Percentiles rank a stretch among this genome's conserved stretches.
These are phyloP conservation scores for Grus americana DNA, from an alignment of 2,113 vertebrate genomes.

Conservation along the genomic window DNA sequence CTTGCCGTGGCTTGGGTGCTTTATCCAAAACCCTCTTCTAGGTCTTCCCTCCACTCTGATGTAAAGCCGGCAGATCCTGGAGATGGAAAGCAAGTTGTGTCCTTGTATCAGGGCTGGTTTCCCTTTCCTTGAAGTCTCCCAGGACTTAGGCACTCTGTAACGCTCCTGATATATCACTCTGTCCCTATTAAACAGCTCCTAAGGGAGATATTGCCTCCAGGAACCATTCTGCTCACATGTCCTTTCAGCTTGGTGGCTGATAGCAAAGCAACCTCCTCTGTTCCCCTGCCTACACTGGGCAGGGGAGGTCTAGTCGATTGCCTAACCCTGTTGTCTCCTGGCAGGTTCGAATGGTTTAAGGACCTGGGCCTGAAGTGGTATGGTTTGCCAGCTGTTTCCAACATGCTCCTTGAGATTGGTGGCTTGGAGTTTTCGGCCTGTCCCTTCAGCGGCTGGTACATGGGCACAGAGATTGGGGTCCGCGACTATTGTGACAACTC, in stretches of 20 bases:
- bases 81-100: neutral
- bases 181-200: neutral
- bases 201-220: neutral
- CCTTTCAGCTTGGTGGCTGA: neutral
- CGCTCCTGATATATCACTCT: accelerated
- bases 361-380: conserved; percentile 96
- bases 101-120: neutral
- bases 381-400: conserved; percentile 90
- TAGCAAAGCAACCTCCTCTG: neutral
- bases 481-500: conserved; percentile 96
- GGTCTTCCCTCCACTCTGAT: neutral
- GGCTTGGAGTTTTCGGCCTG: conserved; percentile 94
- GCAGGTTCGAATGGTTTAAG: conserved; percentile 94
- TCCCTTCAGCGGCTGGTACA: conserved; percentile 99
- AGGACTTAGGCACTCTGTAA: neutral
- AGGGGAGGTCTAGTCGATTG: neutral
- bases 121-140: neutral
- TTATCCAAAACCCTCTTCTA: neutral
- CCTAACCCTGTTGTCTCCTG: neutral
- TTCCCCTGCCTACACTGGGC: accelerated
- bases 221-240: neutral
- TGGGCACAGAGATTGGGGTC: conserved; percentile 98
- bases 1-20: neutral
- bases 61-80: neutral
- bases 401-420: conserved; percentile 95